phyloP scores from a whole-genome alignment of 37 sponge, comb jelly and placozoan genomes.

The Halichondria panicea region DNA sequence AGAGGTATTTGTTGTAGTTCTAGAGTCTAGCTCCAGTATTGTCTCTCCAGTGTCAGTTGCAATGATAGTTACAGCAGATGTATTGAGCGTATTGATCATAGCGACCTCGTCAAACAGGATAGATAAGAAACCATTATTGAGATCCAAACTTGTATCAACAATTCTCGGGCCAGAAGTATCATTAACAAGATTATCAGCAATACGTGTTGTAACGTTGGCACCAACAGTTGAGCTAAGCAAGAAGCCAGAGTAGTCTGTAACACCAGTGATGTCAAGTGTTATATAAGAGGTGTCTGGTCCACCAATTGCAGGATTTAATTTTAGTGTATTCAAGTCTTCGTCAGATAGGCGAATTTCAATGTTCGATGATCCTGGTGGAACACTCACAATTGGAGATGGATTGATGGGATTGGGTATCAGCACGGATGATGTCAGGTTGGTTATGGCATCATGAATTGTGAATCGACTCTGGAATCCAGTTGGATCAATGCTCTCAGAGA shows the following conservation, averaged over 20 bases:
- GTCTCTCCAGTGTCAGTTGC: conserved; percentile 37
- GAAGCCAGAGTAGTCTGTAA: conserved; percentile 73
- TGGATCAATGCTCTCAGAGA: conserved; percentile 74
- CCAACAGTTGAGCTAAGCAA: conserved; percentile 27
- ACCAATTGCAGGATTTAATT: conserved; percentile 47
- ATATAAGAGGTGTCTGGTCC: conserved; percentile 36
- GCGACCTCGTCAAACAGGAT: conserved; percentile 71
- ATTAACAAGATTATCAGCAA: conserved; percentile 30
- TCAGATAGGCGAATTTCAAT: conserved; percentile 58
- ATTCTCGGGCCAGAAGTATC: conserved; percentile 79
- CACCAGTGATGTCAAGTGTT: conserved; percentile 25
- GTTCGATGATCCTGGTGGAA: conserved; percentile 57
- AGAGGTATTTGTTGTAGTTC: conserved; percentile 18
- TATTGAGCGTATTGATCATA: conserved; percentile 32
- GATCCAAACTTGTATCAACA: conserved; percentile 47
- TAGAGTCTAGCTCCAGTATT: conserved; percentile 26
- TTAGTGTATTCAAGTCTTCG: conserved; percentile 40
- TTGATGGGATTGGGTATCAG: not conserved
- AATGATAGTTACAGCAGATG: conserved; percentile 38
- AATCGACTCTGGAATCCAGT: conserved; percentile 38
- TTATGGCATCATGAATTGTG: conserved; percentile 25
- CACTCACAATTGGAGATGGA: conserved; percentile 23
- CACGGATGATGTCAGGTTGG: not conserved
- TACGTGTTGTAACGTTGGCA: not conserved
- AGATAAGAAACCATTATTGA: conserved; percentile 68